phyloP scores from a whole-genome alignment of 2,888 invertebrate species.

The Osmoderma eremita region DNA sequence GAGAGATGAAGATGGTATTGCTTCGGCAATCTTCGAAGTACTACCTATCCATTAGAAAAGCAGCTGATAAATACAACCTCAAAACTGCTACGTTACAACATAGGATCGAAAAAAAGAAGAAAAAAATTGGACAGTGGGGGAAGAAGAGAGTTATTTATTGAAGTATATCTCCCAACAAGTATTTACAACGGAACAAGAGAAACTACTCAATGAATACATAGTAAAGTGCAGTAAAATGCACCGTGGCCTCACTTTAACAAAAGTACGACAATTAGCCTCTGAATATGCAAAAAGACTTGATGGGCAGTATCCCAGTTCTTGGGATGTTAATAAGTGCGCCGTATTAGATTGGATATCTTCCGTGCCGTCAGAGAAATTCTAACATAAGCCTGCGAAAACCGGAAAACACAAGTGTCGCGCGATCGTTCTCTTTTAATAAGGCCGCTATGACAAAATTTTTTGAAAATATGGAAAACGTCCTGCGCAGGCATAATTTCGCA shows the following conservation, averaged over 20 bases:
- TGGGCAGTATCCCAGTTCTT: background rate
- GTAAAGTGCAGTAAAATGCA: conserved; percentile 4
- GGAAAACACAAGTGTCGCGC: no score
- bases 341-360: conserved; percentile 14
- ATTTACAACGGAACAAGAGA: background rate
- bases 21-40: background rate
- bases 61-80: background rate
- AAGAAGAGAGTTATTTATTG: background rate
- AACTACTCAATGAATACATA: background rate
- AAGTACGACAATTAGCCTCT: conserved; percentile 1
- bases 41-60: background rate
- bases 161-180: background rate
- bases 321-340: background rate
- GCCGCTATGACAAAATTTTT: no score
- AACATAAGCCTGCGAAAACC: no score
- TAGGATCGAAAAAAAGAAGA: background rate
- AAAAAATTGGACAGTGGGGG: no score
- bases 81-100: background rate
- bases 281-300: conserved; percentile 12
- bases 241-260: background rate
- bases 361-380: no score
- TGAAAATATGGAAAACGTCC: no score
- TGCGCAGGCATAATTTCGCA: no score
- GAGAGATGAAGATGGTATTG: background rate
- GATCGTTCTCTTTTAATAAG: no score